Evolutionary conservation across 2,113 vertebrate species (phyloP).

Genomic region (Ptilorrhoa leucosticta): DNA sequence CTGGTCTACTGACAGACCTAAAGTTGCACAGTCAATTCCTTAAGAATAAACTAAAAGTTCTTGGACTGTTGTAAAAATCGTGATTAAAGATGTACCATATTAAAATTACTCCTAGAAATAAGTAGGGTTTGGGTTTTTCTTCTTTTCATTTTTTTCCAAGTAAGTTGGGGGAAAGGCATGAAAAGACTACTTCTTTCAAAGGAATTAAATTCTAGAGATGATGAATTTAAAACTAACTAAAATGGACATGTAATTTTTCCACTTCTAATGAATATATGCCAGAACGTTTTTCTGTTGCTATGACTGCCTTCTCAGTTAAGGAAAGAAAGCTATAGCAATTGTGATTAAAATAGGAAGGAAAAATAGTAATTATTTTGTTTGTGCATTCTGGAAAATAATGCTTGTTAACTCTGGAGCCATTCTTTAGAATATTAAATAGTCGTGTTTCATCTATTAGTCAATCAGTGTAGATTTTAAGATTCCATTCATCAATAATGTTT

Average conservation of each 20-base stretch:
- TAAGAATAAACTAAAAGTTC: neutral
- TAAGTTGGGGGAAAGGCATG: neutral
- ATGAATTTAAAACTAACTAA: neutral
- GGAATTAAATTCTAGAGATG: neutral
- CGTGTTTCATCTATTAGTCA: neutral
- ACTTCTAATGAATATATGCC: neutral
- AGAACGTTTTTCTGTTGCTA: conserved; percentile 24
- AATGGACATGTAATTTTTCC: neutral
- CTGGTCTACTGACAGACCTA: neutral
- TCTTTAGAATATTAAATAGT: neutral
- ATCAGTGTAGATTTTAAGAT: neutral
- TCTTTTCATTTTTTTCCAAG: neutral
- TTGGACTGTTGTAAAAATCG: neutral
- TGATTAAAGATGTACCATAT: neutral
- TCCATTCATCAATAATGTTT: neutral
- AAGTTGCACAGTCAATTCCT: neutral
- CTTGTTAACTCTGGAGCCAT: neutral
- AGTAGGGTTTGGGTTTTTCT: neutral
- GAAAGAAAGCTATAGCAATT: neutral
- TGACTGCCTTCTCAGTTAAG: neutral
- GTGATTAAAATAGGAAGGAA: neutral
- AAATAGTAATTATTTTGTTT: conserved; percentile 10
- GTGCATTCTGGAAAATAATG: neutral
- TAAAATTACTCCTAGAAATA: neutral
- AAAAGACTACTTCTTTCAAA: neutral